These are phyloP conservation scores for Brachionus paranguensis DNA, from an alignment of 1,140 invertebrate species.

Conservation along the genomic window DNA sequence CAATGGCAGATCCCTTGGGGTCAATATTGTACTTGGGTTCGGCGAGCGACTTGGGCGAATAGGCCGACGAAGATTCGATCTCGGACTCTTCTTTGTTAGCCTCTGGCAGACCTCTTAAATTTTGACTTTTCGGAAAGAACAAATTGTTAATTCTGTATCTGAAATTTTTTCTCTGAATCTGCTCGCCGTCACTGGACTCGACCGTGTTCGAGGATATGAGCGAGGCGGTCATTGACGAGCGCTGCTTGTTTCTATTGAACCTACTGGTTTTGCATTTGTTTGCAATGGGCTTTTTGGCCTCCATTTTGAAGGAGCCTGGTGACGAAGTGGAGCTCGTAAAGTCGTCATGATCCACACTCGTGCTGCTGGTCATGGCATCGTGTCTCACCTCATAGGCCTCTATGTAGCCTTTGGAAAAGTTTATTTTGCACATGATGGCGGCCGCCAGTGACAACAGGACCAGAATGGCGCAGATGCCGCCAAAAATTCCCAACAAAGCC, in stretches of 20 bases:
- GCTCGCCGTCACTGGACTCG: neutral
- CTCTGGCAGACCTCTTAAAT: neutral
- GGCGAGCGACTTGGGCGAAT: neutral
- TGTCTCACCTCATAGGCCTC: constrained; percentile 2
- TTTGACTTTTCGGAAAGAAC: constrained; percentile 10
- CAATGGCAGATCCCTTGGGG: neutral
- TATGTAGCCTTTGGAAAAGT: neutral
- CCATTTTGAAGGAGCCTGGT: constrained; percentile 10
- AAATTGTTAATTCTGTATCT: constrained; percentile 23
- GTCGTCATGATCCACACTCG: constrained; percentile 17
- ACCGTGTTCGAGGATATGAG: constrained; percentile 11
- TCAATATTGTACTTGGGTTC: neutral
- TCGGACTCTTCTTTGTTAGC: constrained; percentile 2
- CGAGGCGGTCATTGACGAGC: constrained; percentile 33
- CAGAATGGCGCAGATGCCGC: constrained; percentile 23
- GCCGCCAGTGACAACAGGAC: constrained; percentile 20
- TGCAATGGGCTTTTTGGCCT: neutral
- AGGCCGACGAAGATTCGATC: neutral
- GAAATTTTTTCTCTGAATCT: constrained; percentile 10
- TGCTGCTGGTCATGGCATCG: constrained; percentile 14
- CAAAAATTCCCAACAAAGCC: constrained; percentile 23
- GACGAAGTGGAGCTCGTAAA: constrained; percentile 11
- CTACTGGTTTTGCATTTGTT: neutral
- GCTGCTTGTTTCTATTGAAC: constrained; percentile 25
- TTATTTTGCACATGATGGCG: constrained; percentile 19